Evolutionary conservation across 2,113 vertebrate species (phyloP), one percentile per base, ranked within the genome.

Genomic region (Gasterosteus aculeatus): DNA sequence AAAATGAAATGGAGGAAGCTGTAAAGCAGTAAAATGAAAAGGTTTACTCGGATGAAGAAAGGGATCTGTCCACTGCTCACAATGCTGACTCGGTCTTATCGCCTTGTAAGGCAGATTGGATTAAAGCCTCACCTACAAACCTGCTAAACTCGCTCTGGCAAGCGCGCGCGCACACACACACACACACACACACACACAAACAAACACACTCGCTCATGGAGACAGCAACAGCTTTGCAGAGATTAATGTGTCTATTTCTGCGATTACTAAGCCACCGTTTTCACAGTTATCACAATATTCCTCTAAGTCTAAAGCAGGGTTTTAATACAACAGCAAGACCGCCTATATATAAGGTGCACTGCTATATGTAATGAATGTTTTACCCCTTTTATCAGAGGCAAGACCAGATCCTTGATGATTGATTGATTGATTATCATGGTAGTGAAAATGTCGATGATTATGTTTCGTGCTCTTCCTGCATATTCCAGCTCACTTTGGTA

Each of bases 21-120:
- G 29, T 11, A 49, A 26, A 75, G 18, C 60, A 58, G 49, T 59
- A 57, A 66, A 72, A 68, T 44, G n/a, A 75, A 16, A 35, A 10
- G 15, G 22, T 42, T 31, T 54, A 11, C 51, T 54, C 29, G 84
- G 71, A 68, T 61, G 69, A 75, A 89, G 57, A 56, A 56, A 33
- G 77, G 31, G 41, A 88, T 78, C 65, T 70, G 54, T 47, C 53
- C 39, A 11, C 78, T 59, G 44, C 82, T 77, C 71, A 77, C 53
- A 69, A 44, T 83, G 83, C 87, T 87, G 85, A 91, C 83, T 90
- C 85, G 75, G 83, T 35, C 33, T 72, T 80, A 86, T 87, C 67
- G 35, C 67, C 73, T 57, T 66, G 69, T 78, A 63, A 67, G 77
- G 67, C 66, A 83, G 82, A 87, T 73, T 75, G 78, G 82, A 91